Evolutionary conservation across 2,888 invertebrate genomes (phyloP).

Genomic region (Aelia acuminata): DNA sequence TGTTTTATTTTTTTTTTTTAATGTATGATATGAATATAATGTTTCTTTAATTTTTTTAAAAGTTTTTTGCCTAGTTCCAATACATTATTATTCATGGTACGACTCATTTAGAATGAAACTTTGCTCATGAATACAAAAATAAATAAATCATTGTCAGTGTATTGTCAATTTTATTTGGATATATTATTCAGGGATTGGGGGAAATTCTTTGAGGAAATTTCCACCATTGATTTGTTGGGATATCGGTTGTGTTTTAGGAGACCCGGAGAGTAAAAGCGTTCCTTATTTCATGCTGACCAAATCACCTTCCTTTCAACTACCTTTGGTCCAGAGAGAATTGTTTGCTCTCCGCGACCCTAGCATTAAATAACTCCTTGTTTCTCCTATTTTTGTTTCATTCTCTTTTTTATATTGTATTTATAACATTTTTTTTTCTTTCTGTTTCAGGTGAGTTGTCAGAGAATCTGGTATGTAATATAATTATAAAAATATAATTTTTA

Average conservation of each 20-base stretch:
- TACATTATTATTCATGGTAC: too few species aligned
- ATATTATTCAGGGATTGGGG: too few species aligned
- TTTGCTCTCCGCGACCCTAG: background rate
- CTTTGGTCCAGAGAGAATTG: background rate
- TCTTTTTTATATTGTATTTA: background rate
- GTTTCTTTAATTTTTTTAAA: too few species aligned
- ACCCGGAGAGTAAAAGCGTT: background rate
- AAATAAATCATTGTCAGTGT: too few species aligned
- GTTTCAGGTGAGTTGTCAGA: background rate
- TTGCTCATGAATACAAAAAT: too few species aligned
- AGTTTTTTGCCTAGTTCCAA: too few species aligned
- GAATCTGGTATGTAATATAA: background rate
- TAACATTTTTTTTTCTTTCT: background rate
- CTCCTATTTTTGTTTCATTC: background rate
- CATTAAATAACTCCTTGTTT: background rate
- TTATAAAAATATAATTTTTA: too few species aligned
- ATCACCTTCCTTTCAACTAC: background rate
- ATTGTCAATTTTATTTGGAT: too few species aligned
- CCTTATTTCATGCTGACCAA: background rate
- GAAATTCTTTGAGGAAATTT: background rate
- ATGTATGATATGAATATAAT: too few species aligned
- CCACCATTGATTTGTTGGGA: background rate
- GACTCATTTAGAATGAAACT: too few species aligned
- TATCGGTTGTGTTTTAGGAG: background rate
- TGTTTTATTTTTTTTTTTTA: too few species aligned